These are phyloP conservation scores for Eubasilissa splendida DNA, from an alignment of 2,888 invertebrate genomes.

Conservation along the genomic window DNA sequence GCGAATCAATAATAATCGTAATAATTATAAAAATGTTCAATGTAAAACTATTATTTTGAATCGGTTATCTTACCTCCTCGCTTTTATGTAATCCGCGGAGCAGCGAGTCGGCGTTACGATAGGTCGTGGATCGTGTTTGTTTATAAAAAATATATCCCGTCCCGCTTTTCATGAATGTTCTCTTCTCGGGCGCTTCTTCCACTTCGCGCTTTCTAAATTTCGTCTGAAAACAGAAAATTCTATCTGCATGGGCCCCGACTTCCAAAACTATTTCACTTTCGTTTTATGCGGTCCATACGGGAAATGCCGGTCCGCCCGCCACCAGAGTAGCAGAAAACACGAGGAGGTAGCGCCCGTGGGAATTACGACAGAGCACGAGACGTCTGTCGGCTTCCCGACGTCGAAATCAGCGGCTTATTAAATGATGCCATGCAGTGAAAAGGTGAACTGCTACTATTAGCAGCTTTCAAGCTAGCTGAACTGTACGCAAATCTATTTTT, in stretches of 20 bases:
- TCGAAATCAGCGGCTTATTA: not conserved
- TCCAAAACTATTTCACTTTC: not conserved
- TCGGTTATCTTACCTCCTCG: not conserved
- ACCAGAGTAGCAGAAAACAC: constrained; percentile 2
- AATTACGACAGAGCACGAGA: not conserved
- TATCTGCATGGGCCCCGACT: not conserved
- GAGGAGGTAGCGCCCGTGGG: constrained; percentile 25
- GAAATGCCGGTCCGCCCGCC: constrained; percentile 1
- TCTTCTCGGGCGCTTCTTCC: too few relatives aligned
- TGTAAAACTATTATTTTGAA: not conserved
- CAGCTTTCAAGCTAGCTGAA: too few relatives aligned
- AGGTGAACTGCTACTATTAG: too few relatives aligned
- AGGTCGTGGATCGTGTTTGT: not conserved
- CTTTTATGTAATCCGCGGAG: not conserved
- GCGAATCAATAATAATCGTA: too few relatives aligned
- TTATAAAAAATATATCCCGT: too few relatives aligned
- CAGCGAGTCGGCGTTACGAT: not conserved
- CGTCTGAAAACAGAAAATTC: too few relatives aligned
- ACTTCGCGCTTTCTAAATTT: too few relatives aligned
- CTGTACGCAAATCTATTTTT: too few relatives aligned
- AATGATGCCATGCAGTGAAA: too few relatives aligned
- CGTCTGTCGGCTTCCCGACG: not conserved
- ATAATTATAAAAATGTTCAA: not conserved
- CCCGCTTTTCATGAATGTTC: too few relatives aligned
- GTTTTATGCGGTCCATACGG: constrained; percentile 14